phyloP scores from a whole-genome alignment of 2,888 invertebrate species.

The Drosophila bunnanda region DNA sequence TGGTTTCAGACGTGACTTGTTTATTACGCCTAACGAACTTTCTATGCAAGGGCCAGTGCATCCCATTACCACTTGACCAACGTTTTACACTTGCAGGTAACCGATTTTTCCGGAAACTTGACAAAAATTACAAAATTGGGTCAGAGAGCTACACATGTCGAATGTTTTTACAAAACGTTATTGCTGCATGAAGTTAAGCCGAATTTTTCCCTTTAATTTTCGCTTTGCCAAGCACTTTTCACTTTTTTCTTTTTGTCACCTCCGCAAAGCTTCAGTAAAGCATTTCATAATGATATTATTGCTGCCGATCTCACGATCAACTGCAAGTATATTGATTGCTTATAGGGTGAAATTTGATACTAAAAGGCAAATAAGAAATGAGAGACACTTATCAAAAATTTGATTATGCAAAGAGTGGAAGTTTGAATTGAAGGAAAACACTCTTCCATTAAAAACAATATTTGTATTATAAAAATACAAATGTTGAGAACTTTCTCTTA shows the following conservation, averaged over 20 bases:
- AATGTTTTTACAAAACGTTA: background rate
- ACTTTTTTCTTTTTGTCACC: constrained; percentile 8
- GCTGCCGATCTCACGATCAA: background rate
- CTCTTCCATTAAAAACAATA: too few relatives aligned
- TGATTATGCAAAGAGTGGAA: background rate
- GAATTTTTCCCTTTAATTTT: constrained; percentile 12
- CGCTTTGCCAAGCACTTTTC: constrained; percentile 8
- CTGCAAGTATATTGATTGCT: constrained; percentile 3
- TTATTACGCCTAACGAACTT: constrained; percentile 76
- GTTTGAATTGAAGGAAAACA: background rate
- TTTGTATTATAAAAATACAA: too few relatives aligned
- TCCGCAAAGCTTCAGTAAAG: background rate
- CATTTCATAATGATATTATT: background rate
- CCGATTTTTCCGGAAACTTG: constrained; percentile 8
- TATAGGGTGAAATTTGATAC: constrained; percentile 1
- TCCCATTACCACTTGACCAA: background rate
- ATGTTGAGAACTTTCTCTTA: too few relatives aligned
- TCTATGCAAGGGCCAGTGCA: constrained; percentile 51
- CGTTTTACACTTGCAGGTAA: constrained; percentile 2
- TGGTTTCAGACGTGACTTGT: constrained; percentile 73
- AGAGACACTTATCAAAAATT: background rate
- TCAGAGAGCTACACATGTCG: background rate
- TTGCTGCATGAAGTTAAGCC: background rate
- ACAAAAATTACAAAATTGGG: background rate
- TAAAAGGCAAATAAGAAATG: background rate